Conservation (phyloP, 2,888 invertebrate genomes). For the Stenolophus ochropezus region DNA sequence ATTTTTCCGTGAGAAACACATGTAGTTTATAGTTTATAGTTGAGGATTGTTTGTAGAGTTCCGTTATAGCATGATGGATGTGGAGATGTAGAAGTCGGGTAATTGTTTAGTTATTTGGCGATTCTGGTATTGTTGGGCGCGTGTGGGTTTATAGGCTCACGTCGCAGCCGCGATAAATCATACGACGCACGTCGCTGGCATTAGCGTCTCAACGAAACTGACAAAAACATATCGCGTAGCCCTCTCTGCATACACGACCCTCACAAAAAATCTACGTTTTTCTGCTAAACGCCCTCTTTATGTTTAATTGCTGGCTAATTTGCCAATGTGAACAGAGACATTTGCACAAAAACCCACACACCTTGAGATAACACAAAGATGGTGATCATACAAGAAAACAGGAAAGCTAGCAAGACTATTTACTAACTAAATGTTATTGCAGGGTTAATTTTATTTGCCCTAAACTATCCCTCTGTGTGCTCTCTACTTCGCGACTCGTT, state of each 20-base stretch:
- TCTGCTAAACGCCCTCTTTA: slow-evolving; percentile 43
- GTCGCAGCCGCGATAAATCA: slow-evolving; percentile 44
- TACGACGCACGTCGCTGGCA: slow-evolving; percentile 49
- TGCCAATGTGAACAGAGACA: too few species aligned
- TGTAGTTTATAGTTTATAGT: too few species aligned
- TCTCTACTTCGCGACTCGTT: background rate
- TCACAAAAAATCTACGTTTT: slow-evolving; percentile 47
- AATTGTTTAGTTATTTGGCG: background rate
- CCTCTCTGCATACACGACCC: slow-evolving; percentile 39
- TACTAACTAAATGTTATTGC: background rate
- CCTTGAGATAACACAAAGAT: too few species aligned
- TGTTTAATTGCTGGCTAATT: slow-evolving; percentile 54
- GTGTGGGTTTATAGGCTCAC: background rate
- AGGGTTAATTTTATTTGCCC: background rate
- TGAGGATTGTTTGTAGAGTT: too few species aligned
- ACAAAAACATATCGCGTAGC: slow-evolving; percentile 53
- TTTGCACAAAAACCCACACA: too few species aligned
- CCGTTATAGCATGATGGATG: background rate
- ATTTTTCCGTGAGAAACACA: too few species aligned
- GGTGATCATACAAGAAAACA: too few species aligned
- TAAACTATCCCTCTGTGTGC: background rate
- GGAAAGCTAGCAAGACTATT: too few species aligned
- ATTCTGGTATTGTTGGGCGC: background rate
- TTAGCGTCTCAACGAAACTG: slow-evolving; percentile 55
- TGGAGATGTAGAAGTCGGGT: background rate